Conservation (phyloP, 2,113 vertebrate species). For the Morone chrysops region DNA sequence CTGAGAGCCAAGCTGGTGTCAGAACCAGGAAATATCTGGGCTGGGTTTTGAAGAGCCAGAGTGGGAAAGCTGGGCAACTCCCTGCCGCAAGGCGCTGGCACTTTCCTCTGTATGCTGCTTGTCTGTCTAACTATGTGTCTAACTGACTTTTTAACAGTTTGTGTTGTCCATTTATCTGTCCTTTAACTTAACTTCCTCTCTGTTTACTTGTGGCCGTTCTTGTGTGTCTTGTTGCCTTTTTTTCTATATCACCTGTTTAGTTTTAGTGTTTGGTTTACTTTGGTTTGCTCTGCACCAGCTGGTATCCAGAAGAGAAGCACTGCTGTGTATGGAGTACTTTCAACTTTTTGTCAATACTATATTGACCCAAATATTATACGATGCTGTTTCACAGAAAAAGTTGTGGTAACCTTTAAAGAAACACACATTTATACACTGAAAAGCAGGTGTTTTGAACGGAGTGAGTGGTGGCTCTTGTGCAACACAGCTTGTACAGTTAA, state of each 20-base stretch:
- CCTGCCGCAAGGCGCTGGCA: slow-evolving; percentile 64
- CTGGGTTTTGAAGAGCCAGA: slow-evolving; percentile 67
- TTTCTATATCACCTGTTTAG: not conserved
- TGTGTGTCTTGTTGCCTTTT: not conserved
- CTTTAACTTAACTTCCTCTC: not conserved
- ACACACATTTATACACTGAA: not conserved
- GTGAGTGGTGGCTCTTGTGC: not conserved
- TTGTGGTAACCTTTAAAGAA: not conserved
- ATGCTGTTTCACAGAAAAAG: not conserved
- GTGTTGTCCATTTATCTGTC: slow-evolving; percentile 26
- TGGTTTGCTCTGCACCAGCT: too few species aligned
- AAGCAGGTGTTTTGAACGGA: not conserved
- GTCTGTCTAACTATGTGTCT: slow-evolving; percentile 27
- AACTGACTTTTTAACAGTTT: slow-evolving; percentile 25
- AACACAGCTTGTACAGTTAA: not conserved
- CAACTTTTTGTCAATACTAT: too few species aligned
- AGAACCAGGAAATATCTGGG: slow-evolving; percentile 79
- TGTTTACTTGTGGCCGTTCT: not conserved
- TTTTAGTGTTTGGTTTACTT: not conserved
- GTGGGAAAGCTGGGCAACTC: slow-evolving; percentile 72
- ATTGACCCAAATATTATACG: not conserved
- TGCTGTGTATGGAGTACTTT: too few species aligned
- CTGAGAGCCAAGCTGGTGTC: slow-evolving; percentile 67
- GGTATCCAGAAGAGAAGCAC: too few species aligned
- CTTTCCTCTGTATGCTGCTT: slow-evolving; percentile 33